phyloP scores from a whole-genome alignment of 2,888 invertebrate genomes.

The Agrotis ipsilon region DNA sequence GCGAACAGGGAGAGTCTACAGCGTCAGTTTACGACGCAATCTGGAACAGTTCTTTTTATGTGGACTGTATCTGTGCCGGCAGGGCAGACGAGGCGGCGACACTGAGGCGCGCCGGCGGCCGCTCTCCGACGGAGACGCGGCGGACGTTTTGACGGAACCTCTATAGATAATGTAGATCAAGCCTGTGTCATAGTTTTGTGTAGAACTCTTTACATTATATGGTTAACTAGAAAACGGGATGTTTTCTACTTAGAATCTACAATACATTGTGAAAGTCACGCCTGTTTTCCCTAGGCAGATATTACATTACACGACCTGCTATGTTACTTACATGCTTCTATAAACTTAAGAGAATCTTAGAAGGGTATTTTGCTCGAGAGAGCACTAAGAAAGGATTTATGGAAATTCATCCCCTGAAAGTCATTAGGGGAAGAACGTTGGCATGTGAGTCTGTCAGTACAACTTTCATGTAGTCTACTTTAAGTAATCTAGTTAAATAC shows the following conservation, averaged over 20 bases:
- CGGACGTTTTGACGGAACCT: conserved; percentile 32
- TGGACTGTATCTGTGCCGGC: conserved; percentile 69
- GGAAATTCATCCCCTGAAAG: neutral
- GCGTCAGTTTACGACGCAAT: conserved; percentile 82
- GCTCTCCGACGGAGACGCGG: conserved; percentile 45
- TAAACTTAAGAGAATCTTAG: too few relatives aligned
- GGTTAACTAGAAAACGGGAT: too few relatives aligned
- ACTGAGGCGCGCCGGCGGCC: conserved; percentile 74
- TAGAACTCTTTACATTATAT: too few relatives aligned
- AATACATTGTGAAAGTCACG: too few relatives aligned
- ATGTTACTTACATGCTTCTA: too few relatives aligned
- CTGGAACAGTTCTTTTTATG: conserved; percentile 80
- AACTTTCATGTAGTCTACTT: neutral
- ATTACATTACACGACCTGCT: too few relatives aligned
- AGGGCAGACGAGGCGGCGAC: conserved; percentile 85
- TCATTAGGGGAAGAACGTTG: too few relatives aligned
- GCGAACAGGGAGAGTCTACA: conserved; percentile 53
- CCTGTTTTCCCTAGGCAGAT: too few relatives aligned
- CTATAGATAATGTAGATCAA: conserved; percentile 7
- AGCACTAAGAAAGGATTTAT: neutral
- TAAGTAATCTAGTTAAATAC: too few relatives aligned
- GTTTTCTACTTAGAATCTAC: too few relatives aligned
- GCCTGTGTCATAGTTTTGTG: conserved; percentile 25
- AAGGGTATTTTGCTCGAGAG: neutral
- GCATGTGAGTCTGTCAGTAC: neutral